Evolutionary conservation across 2,888 invertebrate genomes (phyloP), one percentile per base, ranked within the genome.

Genomic region (Hoplodrina ambigua): DNA sequence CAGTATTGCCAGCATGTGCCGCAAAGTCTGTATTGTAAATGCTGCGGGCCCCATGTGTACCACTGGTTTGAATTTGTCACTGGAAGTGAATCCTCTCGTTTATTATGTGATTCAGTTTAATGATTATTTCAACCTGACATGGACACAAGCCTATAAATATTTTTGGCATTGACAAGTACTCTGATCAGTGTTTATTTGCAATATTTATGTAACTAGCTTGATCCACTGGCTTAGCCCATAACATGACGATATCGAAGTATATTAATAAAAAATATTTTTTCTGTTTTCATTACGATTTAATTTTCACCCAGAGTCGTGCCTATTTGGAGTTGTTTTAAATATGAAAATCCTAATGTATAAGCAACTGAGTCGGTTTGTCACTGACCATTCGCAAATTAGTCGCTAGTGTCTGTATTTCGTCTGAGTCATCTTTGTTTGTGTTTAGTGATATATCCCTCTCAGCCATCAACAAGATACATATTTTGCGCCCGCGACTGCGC

Each of bases 11-110:
- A 99, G 94, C 99, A 99, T 19, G 96, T 96, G 86, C 98, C 98
- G 94, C 99, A 99, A 75, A 99, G 96, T 86, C 99, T 97, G 94
- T 98, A 98, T 91, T 98, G 98, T 97, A 98, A 97, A 92, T 99
- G 98, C 79, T 98, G 97, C 63, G 99, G 99, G 65, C 99, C 99
- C 98, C 99, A 99, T 58, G 98, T 97, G 93, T 99, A 99, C 99
- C 99, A 99, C 96, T 99, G 98, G 87, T 96, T 96, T 82, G 98
- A 98, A 81, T 97, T 97, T 81, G 97, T 97, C 80, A 96, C 97
- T 97, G 94, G 67, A 96, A 80, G 80, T 15, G 49, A 71, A 68
- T 63, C 58, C 59, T 49, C 61, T 79, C 55, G 20, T 61, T 64
- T 60, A 75, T 56, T 19, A 59, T 25, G 10, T 52, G 10, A 19